Base-by-base conservation (phyloP, 2,888 invertebrate species). In the Camponotus fellah region DNA sequence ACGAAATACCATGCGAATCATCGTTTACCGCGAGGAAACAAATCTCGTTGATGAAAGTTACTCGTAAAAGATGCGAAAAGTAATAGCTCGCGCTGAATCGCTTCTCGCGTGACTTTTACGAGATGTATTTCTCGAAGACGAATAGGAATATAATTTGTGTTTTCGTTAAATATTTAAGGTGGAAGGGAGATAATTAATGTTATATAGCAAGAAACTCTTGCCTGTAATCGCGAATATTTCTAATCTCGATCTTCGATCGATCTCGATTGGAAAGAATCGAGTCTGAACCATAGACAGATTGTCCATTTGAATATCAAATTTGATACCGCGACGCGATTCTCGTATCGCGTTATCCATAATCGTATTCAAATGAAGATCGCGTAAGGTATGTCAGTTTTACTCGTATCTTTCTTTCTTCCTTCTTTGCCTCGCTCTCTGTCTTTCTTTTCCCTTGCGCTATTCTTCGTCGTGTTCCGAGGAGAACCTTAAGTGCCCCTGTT, bases 351-450 rank as follows among this genome's bases (percentile, higher is more conserved):
- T 94, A 94, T 94, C 94, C 94, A 94, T 94, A 94, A 94, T 93
- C 93, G 92, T 94, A 94, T 94, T 95, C 92, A 94, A 95, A 94
- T 94, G 94, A 94, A 94, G 92, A 94, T 94, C 93, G 90, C 93
- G 93, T 94, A 94, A 93, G 94, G 94, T 91, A 92, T 91, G 46
- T 92, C 93, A 92, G 91, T 92, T 91, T 92, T 93, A 91, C 86
- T 84, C 82, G 76, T 72, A 34, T 75, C 56, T 82, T 83, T 83
- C 84, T 80, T 80, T 82, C 76, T 86, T 87, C 85, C 81, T 49
- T 75, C 71, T 34, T 64, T 60, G n/a, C 58, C 17, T 6, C n/a
- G 17, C 56, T 40, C 62, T 83, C 32, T 86, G 72, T 79, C 81
- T 84, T 62, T 65, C 40, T 81, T 53, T 82, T 26, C 9, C 49